Evolutionary conservation across 2,113 vertebrate species (phyloP), one percentile per base, ranked within the genome.

Genomic region (Hippocampus comes): DNA sequence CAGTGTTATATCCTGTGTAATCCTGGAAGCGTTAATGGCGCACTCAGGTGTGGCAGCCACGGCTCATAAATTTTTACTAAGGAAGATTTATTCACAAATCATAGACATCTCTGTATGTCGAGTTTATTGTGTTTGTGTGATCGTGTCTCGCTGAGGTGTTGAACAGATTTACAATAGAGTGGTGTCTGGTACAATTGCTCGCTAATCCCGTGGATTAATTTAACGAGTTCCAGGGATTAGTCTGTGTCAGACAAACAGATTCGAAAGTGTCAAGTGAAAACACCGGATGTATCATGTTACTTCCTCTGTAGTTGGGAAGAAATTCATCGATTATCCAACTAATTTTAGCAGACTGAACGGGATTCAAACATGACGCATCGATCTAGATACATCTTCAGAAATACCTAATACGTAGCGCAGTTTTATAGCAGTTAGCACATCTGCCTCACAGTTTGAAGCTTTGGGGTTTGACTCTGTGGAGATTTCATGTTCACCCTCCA

Each of bases 211-310:
- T 21, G 73, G 83, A 90, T 87, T 89, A 70, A 86, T 84, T 91
- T 82, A 90, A 87, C 87, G 71, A 55, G 68, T 81, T 79, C 73
- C 77, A 46, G 68, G 75, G 79, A 90, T 94, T 90, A 92, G 90
- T 84, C 86, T 83, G 82, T 73, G 74, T 70, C 72, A 56, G 55
- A 69, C 72, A 69, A 73, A 79, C 48, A 63, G 5, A 43, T 69
- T 72, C 18, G 56, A 59, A 59, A 59, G 56, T 61, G 17, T 17
- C 25, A 9, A 30, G 15, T 30, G 59, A 18, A 34, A 34, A 18
- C 27, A 18, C n/a, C 21, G 53, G 21, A 56, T 21, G 53, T 53
- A 20, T 53, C 17, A 21, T 53, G 49, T 53, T 18, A 7, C 49
- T n/a, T 56, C 53, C n/a, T 56, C 21, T 55, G 9, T 9, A 55